Conservation (phyloP, 2,888 invertebrate species). For the Trachelus iudaicus region DNA sequence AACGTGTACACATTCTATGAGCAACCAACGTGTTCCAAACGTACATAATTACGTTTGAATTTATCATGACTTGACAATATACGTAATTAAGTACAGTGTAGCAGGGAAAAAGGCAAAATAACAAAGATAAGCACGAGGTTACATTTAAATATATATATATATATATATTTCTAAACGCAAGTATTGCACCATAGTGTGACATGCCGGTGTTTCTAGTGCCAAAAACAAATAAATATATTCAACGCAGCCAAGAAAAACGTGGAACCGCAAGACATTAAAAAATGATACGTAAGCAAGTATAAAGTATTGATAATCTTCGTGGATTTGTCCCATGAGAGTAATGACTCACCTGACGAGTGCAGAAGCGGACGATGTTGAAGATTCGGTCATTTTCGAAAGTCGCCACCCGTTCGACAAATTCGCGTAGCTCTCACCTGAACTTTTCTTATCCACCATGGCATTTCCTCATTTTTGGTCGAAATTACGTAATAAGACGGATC, state of each 20-base stretch:
- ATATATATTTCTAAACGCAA: background rate
- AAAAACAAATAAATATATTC: background rate
- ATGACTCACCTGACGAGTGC: conserved; percentile 55
- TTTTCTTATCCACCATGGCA: conserved; percentile 55
- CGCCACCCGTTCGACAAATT: conserved; percentile 50
- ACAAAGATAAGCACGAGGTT: background rate
- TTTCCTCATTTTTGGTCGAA: conserved; percentile 38
- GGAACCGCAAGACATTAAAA: background rate
- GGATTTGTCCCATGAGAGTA: background rate
- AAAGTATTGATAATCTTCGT: background rate
- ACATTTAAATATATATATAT: background rate
- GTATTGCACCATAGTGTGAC: background rate
- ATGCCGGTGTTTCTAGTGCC: background rate
- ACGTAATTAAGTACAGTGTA: background rate
- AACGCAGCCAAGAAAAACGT: background rate
- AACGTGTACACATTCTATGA: background rate
- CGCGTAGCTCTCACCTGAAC: conserved; percentile 45
- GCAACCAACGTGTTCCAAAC: background rate
- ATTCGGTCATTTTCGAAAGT: conserved; percentile 59
- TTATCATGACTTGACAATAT: background rate
- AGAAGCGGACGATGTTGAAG: conserved; percentile 48
- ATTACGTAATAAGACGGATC: conserved; percentile 46
- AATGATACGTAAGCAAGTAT: background rate
- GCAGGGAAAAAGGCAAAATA: background rate
- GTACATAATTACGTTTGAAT: background rate